Percentiles rank a stretch among this genome's conserved stretches.
These are phyloP conservation scores for Sebastes minor DNA, from an alignment of 2,797 vertebrate genomes.

Conservation along the genomic window DNA sequence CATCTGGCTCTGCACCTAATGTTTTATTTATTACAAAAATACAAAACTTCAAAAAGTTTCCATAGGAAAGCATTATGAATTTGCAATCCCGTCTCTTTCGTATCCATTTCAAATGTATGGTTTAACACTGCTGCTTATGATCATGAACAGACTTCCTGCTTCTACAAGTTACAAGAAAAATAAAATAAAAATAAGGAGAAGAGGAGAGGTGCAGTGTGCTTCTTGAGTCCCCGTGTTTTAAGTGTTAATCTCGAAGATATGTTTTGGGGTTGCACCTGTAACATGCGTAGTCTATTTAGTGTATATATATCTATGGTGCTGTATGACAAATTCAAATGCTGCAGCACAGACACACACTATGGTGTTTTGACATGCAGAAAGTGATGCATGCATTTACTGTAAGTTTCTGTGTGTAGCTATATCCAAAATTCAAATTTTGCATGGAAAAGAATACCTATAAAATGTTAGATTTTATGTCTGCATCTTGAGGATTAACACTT, in stretches of 20 bases:
- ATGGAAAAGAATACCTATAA: not conserved
- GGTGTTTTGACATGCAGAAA: not conserved
- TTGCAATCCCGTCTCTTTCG: constrained; percentile 91
- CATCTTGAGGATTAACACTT: constrained; percentile 61
- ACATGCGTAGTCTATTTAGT: not conserved
- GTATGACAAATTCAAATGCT: not conserved
- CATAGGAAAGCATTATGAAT: constrained; percentile 94
- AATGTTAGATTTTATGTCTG: not conserved
- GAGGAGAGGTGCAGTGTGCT: constrained; percentile 57
- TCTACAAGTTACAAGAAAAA: constrained; percentile 64
- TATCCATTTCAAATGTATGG: constrained; percentile 74
- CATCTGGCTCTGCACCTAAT: constrained; percentile 41
- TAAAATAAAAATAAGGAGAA: constrained; percentile 13
- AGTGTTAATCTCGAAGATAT: constrained; percentile 57
- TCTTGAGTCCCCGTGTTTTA: constrained; percentile 60
- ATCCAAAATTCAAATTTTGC: not conserved
- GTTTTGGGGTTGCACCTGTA: not conserved
- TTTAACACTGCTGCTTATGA: constrained; percentile 48
- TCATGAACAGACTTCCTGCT: constrained; percentile 63
- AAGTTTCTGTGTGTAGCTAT: not conserved
- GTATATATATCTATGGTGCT: not conserved
- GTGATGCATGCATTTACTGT: not conserved
- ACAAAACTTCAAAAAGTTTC: constrained; percentile 92
- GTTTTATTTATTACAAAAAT: constrained; percentile 82
- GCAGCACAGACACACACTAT: not conserved